phyloP scores from a whole-genome alignment of 2,113 vertebrate species.

The Erinaceus europaeus region DNA sequence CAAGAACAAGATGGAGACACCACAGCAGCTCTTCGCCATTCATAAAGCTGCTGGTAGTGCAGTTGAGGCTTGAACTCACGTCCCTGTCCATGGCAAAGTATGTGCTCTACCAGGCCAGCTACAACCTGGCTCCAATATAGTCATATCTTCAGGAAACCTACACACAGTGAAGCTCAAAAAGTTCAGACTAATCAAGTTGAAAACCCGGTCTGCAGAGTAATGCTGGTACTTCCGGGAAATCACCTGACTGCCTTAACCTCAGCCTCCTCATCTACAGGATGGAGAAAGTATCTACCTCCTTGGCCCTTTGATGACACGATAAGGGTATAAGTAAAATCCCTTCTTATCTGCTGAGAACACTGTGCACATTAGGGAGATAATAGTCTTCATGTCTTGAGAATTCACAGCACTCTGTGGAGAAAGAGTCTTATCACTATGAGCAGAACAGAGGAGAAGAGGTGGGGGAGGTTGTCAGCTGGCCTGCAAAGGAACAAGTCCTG shows the following conservation, averaged over 20 bases:
- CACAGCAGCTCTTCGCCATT: no score
- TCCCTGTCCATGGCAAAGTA: no score
- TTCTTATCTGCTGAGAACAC: background rate
- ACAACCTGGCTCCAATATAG: no score
- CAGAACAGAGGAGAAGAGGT: background rate
- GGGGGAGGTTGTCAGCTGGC: accelerated
- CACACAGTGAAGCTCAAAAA: background rate
- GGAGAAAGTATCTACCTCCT: background rate
- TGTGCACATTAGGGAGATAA: no score
- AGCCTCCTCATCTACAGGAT: background rate
- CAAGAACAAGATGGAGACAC: no score
- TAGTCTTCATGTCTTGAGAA: background rate
- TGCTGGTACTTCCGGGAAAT: background rate
- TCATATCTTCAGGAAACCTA: no score
- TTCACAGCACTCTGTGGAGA: background rate
- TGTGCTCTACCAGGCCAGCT: no score
- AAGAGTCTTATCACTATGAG: background rate
- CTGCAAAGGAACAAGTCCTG: background rate
- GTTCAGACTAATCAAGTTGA: background rate
- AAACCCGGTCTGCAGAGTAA: background rate
- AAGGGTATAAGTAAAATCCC: background rate
- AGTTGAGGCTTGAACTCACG: no score
- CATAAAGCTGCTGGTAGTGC: no score
- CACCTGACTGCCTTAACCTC: background rate
- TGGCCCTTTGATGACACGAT: background rate